phyloP scores from a whole-genome alignment of 2,888 invertebrate genomes.

The Brachycybe producta region DNA sequence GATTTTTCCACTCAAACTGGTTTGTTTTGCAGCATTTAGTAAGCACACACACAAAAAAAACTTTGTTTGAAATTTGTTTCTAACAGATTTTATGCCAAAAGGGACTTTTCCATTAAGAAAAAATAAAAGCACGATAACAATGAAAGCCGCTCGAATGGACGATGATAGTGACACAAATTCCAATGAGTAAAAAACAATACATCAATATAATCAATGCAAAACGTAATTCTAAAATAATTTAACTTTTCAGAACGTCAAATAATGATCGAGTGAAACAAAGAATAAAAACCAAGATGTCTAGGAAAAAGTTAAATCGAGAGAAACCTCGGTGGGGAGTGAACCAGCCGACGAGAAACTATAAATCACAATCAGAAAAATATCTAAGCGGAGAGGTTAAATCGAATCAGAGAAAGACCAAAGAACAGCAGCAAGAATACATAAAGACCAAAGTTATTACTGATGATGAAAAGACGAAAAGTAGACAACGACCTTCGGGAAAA shows the following conservation, averaged over 20 bases:
- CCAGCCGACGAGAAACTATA: not conserved
- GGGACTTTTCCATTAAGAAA: slow-evolving; percentile 5
- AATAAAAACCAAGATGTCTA: not conserved
- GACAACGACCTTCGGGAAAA: slow-evolving; percentile 2
- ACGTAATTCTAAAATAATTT: no score
- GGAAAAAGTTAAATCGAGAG: not conserved
- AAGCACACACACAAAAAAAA: not conserved
- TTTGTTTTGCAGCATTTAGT: not conserved
- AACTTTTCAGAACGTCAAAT: not conserved
- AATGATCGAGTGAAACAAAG: not conserved
- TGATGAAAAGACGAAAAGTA: not conserved
- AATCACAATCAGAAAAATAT: not conserved
- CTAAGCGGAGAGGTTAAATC: no score
- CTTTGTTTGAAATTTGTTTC: not conserved
- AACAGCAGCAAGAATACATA: no score
- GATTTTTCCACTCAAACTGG: slow-evolving; percentile 20
- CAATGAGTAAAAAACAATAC: not conserved
- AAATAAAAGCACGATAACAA: not conserved
- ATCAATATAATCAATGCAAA: no score
- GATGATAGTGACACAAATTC: not conserved
- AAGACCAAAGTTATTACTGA: not conserved
- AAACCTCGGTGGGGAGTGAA: not conserved
- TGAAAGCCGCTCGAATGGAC: not conserved
- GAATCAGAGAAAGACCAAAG: not conserved
- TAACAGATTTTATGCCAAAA: not conserved